A percentile compares a stretch with the other conserved stretches of the same genome.
Evolutionary conservation across 2,113 vertebrate genomes (phyloP).

Genomic region (Baryphthengus martii): DNA sequence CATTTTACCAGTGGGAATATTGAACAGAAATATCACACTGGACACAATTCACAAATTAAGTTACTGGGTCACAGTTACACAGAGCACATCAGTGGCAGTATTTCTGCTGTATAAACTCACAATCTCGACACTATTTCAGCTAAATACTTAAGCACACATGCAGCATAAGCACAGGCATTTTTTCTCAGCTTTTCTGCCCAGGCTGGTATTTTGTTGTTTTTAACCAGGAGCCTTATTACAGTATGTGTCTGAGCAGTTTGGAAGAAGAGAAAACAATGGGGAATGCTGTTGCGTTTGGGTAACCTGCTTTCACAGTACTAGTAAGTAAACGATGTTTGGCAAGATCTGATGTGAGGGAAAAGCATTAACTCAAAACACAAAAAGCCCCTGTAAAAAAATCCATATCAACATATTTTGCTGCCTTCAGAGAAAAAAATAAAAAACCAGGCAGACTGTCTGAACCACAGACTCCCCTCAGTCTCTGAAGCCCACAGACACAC

Average conservation of each 20-base stretch:
- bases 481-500: slow-evolving; percentile 58
- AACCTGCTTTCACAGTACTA: slow-evolving; percentile 16
- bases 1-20: not conserved
- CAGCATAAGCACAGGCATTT: not conserved
- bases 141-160: not conserved
- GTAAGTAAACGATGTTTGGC: slow-evolving; percentile 16
- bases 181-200: not conserved
- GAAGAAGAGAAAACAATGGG: not conserved
- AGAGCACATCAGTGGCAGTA: not conserved
- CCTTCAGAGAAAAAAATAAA: slow-evolving; percentile 12
- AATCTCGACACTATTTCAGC: not conserved
- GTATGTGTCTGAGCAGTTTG: not conserved
- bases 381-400: slow-evolving; percentile 38
- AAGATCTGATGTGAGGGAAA: slow-evolving; percentile 2
- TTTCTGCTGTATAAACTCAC: not conserved
- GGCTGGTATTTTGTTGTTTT: not conserved
- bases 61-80: not conserved
- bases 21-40: not conserved
- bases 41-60: not conserved
- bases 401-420: slow-evolving; percentile 60
- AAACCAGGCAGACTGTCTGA: slow-evolving; percentile 56
- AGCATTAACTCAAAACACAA: slow-evolving; percentile 41
- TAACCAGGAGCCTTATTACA: not conserved
- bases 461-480: slow-evolving; percentile 70
- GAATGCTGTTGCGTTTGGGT: not conserved